A percentile compares a stretch with the other conserved stretches of the same genome.
phyloP scores from a whole-genome alignment of 2,797 vertebrate genomes.

The Sebastolobus alascanus region DNA sequence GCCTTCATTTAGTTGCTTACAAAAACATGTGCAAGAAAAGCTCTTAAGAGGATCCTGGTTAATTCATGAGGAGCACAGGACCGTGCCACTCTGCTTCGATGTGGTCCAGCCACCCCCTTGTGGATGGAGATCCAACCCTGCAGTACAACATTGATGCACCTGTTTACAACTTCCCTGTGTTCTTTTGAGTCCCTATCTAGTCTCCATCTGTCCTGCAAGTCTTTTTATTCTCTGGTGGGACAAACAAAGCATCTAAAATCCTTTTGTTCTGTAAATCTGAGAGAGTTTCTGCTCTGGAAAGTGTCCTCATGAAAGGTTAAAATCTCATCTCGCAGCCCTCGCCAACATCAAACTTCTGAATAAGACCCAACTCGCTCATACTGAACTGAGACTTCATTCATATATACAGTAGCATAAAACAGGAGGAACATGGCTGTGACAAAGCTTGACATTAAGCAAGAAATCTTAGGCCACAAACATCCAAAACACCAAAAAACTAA shows the following conservation, averaged over 20 bases:
- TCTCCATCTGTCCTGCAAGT: background rate
- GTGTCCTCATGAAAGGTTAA: conserved; percentile 49
- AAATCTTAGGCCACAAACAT: background rate
- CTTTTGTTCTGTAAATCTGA: conserved; percentile 18
- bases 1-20: background rate
- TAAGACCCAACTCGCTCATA: too few relatives aligned
- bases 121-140: conserved; percentile 56
- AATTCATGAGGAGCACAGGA: conserved; percentile 36
- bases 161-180: conserved; percentile 10
- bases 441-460: background rate
- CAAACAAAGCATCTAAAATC: conserved; percentile 30
- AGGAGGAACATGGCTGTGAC: background rate
- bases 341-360: conserved; percentile 11
- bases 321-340: conserved; percentile 17
- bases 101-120: conserved; percentile 67
- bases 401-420: too few relatives aligned
- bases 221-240: conserved; percentile 15
- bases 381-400: too few relatives aligned
- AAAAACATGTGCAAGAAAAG: background rate
- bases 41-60: conserved; percentile 4
- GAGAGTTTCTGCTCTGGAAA: conserved; percentile 29
- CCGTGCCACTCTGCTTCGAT: conserved; percentile 45
- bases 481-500: background rate
- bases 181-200: conserved; percentile 10
- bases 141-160: conserved; percentile 33